These are phyloP conservation scores for Bactericera cockerelli DNA, from an alignment of 1,140 invertebrate species.

Conservation along the genomic window DNA sequence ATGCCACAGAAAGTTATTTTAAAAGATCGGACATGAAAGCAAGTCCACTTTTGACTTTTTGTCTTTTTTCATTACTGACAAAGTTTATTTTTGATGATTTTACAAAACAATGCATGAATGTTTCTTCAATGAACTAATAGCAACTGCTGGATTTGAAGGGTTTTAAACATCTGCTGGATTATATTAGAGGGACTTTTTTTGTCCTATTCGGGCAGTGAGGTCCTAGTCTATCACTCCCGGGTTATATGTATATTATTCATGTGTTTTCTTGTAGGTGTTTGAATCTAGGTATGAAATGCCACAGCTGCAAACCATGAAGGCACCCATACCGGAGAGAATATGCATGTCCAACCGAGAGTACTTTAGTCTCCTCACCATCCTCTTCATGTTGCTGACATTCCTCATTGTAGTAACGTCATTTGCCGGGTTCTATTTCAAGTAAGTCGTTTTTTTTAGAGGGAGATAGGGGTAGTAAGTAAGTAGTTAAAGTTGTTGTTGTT, in stretches of 20 bases:
- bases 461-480: too few relatives aligned
- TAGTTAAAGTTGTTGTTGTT: too few relatives aligned
- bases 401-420: slow-evolving; percentile 45
- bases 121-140: too few relatives aligned
- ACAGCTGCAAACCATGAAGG: slow-evolving; percentile 33
- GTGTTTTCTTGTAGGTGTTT: too few relatives aligned
- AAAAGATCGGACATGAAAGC: background rate
- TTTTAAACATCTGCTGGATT: too few relatives aligned
- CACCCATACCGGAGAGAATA: slow-evolving; percentile 41
- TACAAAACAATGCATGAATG: background rate
- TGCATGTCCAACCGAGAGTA: slow-evolving; percentile 59
- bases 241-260: too few relatives aligned
- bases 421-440: slow-evolving; percentile 51
- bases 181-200: too few relatives aligned
- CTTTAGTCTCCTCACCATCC: slow-evolving; percentile 53
- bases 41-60: too few relatives aligned
- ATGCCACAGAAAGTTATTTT: background rate
- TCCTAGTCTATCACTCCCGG: too few relatives aligned
- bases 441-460: too few relatives aligned
- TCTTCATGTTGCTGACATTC: slow-evolving; percentile 49
- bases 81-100: background rate
- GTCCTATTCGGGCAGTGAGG: too few relatives aligned
- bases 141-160: too few relatives aligned
- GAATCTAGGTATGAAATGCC: slow-evolving; percentile 55
- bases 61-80: background rate